Evolutionary conservation across 2,797 vertebrate genomes (phyloP), one percentile per base, ranked within the genome.

Genomic region (Iguana delicatissima): DNA sequence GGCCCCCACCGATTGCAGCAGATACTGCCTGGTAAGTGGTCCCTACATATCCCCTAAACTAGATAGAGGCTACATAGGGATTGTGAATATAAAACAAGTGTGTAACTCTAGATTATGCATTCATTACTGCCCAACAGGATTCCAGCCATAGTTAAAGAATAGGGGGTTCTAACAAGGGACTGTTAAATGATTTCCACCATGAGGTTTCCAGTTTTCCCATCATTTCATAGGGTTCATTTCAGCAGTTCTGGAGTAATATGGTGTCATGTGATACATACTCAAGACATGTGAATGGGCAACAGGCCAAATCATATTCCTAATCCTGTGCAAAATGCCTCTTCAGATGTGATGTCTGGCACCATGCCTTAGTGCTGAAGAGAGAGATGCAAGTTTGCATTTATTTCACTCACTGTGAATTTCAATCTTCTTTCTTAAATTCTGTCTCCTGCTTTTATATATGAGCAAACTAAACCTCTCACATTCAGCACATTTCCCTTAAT

Each of bases 91-190:
- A 8, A 62, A 20, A 62, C 59, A 62, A 20, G 5, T 62, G 59
- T 62, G 59, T 59, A 20, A 62, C 59, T 62, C 59, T 62, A 62
- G 59, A 18, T 62, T 20, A 62, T 62, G 59, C 16, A 62, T 62
- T 62, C 20, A 22, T 62, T 22, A 62, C 20, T 62, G 20, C 20
- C 59, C 59, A 62, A 5, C 20, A 62, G 59, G 20, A 20, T 62
- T 62, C 1, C 5, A 62, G 2, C 59, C 59, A 62, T 62, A 2
- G 26, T 62, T 87, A 92, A 92, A 88, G 81, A 91, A 74, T 3
- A 52, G 1, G 10, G 80, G 14, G 0, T 50, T 91, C 89, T 73
- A 77, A 86, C 38, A 32, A 69, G 52, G 57, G 3, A 24, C 42
- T 14, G 0, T 9, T 64, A 55, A 85, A n/a, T 14, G 52, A 12